Evolutionary conservation across 2,113 vertebrate genomes (phyloP).

Genomic region (Pangasianodon gigas): DNA sequence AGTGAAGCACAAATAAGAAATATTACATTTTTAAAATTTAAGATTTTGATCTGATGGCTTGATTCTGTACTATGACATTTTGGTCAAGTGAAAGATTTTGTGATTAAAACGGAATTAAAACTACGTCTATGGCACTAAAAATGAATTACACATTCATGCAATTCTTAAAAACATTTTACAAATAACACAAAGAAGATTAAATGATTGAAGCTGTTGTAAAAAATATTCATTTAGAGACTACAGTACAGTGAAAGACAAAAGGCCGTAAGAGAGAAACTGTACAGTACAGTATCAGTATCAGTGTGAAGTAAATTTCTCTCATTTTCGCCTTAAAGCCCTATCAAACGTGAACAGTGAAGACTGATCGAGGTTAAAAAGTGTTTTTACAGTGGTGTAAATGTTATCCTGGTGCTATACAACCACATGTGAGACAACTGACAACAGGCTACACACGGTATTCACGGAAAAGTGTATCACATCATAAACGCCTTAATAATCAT

Average conservation of each 20-base stretch:
- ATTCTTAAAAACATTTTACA: not conserved
- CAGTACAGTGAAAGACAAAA: not conserved
- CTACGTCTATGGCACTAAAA: not conserved
- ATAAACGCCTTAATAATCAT: not conserved
- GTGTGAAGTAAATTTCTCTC: not conserved
- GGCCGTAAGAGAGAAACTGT: not conserved
- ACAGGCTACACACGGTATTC: too few relatives aligned
- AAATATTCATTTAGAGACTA: not conserved
- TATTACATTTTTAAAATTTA: too few relatives aligned
- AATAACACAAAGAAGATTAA: too few relatives aligned
- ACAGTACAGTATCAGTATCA: not conserved
- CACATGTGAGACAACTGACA: too few relatives aligned
- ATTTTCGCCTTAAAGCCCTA: not conserved
- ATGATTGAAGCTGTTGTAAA: too few relatives aligned
- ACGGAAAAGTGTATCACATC: not conserved
- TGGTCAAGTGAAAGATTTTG: not conserved
- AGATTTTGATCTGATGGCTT: not conserved
- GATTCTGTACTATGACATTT: not conserved
- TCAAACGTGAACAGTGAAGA: not conserved
- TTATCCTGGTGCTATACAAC: not conserved
- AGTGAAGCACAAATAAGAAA: too few relatives aligned
- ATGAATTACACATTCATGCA: not conserved
- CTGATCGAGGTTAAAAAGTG: not conserved
- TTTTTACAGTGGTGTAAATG: too few relatives aligned
- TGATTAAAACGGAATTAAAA: not conserved